Conservation (phyloP, 2,113 vertebrate genomes). For the Spilogale gracilis region DNA sequence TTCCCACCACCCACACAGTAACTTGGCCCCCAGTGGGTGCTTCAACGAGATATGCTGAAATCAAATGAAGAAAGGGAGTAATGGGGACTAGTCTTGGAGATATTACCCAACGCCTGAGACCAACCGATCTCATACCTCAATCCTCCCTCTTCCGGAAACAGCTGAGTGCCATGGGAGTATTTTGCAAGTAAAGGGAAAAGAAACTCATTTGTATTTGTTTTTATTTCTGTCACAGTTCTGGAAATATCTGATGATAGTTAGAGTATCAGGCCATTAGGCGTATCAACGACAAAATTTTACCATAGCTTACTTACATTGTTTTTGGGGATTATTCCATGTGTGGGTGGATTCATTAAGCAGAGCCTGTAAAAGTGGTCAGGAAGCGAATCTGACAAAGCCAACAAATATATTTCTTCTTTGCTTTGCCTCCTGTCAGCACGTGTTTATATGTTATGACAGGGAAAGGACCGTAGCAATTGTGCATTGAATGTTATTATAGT, state of each 20-base stretch:
- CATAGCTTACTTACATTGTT: background rate
- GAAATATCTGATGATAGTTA: background rate
- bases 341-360: background rate
- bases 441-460: constrained; percentile 51
- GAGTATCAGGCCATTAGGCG: background rate
- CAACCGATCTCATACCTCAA: background rate
- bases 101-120: background rate
- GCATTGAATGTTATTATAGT: background rate
- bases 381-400: background rate
- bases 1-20: background rate
- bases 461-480: background rate
- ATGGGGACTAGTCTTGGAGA: background rate
- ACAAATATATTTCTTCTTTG: constrained; percentile 20
- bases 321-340: background rate
- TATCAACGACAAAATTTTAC: background rate
- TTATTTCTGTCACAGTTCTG: background rate
- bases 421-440: constrained; percentile 32
- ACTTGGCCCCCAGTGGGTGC: background rate
- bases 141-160: background rate
- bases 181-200: background rate
- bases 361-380: background rate
- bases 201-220: background rate
- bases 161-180: background rate
- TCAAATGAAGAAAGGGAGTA: background rate
- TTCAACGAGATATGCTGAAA: background rate